Conservation (phyloP, 1,140 invertebrate genomes). For the Lamellibrachia luymesi region DNA sequence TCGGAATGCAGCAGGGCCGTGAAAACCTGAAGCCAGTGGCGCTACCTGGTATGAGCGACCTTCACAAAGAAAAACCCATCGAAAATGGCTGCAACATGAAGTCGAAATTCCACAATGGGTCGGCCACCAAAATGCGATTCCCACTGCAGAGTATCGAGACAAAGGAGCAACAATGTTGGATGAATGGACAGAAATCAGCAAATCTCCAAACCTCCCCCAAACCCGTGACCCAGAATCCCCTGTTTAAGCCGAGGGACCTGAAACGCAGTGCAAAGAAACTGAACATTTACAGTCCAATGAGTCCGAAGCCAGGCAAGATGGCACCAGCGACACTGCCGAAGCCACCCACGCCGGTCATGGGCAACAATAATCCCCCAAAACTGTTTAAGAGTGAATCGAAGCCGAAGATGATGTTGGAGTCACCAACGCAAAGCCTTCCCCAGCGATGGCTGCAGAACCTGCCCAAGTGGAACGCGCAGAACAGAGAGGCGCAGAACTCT, state of each 20-base stretch:
- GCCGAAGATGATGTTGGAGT: neutral
- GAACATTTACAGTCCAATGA: neutral
- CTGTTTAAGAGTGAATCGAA: neutral
- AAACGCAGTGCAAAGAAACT: neutral
- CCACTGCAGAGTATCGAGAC: neutral
- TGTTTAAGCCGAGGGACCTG: neutral
- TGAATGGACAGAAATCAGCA: neutral
- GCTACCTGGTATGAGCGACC: neutral
- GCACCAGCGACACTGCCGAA: neutral
- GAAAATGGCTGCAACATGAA: neutral
- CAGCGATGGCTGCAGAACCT: neutral
- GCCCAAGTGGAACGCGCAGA: neutral
- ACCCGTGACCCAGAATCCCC: neutral
- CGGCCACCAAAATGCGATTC: neutral
- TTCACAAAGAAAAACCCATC: neutral
- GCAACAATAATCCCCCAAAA: neutral
- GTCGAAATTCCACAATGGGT: neutral
- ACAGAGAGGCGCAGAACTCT: neutral
- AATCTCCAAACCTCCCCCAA: neutral
- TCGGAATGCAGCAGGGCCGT: neutral
- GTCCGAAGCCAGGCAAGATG: neutral
- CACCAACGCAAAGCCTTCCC: neutral
- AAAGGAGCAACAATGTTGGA: neutral
- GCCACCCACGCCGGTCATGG: neutral
- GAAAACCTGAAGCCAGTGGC: neutral